A percentile compares a stretch with the other conserved stretches of the same genome.
Evolutionary conservation across 2,888 invertebrate genomes (phyloP).

Genomic region (Agrochola macilenta): DNA sequence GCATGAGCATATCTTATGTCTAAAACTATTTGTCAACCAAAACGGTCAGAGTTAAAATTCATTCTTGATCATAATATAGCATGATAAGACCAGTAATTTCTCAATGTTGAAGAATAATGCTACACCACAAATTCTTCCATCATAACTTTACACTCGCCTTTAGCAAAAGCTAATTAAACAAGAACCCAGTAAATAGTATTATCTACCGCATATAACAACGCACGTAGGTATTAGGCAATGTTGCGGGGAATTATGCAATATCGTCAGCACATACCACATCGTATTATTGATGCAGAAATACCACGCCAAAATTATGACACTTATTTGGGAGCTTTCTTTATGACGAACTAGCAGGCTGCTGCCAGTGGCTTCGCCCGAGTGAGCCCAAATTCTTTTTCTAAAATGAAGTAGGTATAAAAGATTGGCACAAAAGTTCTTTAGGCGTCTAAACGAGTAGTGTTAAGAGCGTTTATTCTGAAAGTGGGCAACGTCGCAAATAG

Average conservation of each 20-base stretch:
- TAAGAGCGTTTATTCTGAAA: no score
- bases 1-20: background rate
- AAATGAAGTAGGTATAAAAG: no score
- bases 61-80: background rate
- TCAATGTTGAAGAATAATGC: background rate
- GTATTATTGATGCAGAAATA: conserved; percentile 14
- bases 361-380: no score
- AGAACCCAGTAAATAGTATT: conserved; percentile 52
- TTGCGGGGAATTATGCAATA: conserved; percentile 78
- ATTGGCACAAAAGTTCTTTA: no score
- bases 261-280: conserved; percentile 55
- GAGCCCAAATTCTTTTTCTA: no score
- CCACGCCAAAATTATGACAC: no score
- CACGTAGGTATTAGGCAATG: conserved; percentile 58
- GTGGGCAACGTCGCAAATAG: no score
- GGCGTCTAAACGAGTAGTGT: no score
- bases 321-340: no score
- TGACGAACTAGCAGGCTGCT: no score
- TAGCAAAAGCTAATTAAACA: conserved; percentile 56
- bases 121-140: background rate
- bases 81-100: background rate
- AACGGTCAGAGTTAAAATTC: background rate
- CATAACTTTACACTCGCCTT: background rate
- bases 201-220: conserved; percentile 59
- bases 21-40: background rate